Percentiles rank a stretch among this genome's conserved stretches.
Evolutionary conservation across 2,888 invertebrate species (phyloP).

Genomic region (Corbicula japonica): DNA sequence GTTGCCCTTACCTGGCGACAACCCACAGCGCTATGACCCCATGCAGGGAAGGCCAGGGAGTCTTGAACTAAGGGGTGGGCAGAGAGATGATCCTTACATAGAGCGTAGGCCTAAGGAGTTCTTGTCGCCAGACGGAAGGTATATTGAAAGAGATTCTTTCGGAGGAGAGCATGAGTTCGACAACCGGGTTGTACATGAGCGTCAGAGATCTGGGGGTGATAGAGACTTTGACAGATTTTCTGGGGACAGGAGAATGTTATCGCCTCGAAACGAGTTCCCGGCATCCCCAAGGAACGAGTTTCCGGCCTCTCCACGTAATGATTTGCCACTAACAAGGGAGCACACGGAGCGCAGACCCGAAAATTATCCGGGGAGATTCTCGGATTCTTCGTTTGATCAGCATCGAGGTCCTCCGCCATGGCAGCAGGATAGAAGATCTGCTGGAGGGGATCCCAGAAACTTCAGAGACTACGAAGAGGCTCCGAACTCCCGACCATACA

Average conservation of each 20-base stretch:
- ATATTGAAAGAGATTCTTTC: slow-evolving; percentile 60
- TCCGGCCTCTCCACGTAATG: slow-evolving; percentile 2
- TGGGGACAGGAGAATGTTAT: slow-evolving; percentile 19
- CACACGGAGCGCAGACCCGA: slow-evolving; percentile 38
- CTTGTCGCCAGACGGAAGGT: slow-evolving; percentile 36
- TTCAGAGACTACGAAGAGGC: slow-evolving; percentile 5
- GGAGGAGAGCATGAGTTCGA: slow-evolving; percentile 63
- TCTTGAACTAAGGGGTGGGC: slow-evolving; percentile 11
- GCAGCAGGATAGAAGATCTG: slow-evolving; percentile 16
- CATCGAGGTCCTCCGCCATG: slow-evolving; percentile 14
- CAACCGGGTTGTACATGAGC: slow-evolving; percentile 51
- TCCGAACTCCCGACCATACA: slow-evolving; percentile 22
- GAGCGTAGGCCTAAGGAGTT: slow-evolving; percentile 39
- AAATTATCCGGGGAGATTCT: slow-evolving; percentile 33
- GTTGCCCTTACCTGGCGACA: background rate
- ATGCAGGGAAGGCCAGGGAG: slow-evolving; percentile 8
- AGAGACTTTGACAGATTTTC: slow-evolving; percentile 25
- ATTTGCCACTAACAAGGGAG: slow-evolving; percentile 44
- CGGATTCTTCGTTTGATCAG: slow-evolving; percentile 17
- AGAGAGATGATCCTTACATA: background rate
- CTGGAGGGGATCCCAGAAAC: slow-evolving; percentile 4
- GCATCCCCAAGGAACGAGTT: slow-evolving; percentile 15
- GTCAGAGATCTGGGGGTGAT: slow-evolving; percentile 59
- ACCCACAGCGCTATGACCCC: slow-evolving; percentile 1
- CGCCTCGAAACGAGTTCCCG: slow-evolving; percentile 46